Evolutionary conservation across 2,113 vertebrate genomes (phyloP).

Genomic region (Eolophus roseicapilla): DNA sequence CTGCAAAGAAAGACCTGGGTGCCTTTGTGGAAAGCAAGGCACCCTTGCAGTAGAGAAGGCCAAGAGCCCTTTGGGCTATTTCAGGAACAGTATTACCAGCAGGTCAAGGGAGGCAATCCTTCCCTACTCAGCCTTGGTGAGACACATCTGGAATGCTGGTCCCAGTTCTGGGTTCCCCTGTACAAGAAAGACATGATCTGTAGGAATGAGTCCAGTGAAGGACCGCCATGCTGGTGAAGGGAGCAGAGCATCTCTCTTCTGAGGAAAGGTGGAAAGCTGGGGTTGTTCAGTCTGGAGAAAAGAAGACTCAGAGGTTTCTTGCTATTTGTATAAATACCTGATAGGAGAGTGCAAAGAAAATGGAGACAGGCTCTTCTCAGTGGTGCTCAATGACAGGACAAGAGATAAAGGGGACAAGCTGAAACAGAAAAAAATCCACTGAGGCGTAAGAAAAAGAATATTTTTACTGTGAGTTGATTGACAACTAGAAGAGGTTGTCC

Average conservation of each 20-base stretch:
- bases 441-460: background rate
- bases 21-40: background rate
- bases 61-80: background rate
- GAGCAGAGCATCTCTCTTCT: background rate
- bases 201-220: fast-evolving
- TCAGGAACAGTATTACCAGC: background rate
- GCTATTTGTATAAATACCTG: background rate
- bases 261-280: background rate
- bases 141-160: background rate
- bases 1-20: background rate
- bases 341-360: background rate
- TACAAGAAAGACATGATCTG: background rate
- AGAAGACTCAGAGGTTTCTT: background rate
- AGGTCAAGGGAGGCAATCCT: background rate
- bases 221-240: fast-evolving
- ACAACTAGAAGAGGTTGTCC: background rate
- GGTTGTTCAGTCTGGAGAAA: background rate
- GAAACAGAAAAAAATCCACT: background rate
- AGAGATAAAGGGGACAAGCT: background rate
- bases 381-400: background rate
- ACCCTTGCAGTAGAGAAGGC: background rate
- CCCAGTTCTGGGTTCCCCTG: background rate
- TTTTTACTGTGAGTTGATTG: background rate
- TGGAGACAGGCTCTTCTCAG: background rate
- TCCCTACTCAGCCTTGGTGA: background rate